Base-by-base conservation (phyloP, 2,888 invertebrate genomes). In the Tetranychus piercei region DNA sequence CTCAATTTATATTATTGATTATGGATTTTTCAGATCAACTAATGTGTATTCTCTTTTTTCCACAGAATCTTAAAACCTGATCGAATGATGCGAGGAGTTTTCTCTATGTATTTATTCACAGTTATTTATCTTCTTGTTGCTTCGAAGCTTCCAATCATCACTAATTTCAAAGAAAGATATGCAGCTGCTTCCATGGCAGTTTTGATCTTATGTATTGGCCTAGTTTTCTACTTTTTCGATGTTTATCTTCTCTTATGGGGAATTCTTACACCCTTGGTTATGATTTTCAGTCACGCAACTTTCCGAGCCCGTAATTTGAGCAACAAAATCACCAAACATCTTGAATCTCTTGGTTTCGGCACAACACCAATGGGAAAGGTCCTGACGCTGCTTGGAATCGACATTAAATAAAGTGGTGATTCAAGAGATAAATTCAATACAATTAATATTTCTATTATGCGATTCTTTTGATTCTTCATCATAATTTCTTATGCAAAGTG, bases 191-290 rank as follows among this genome's bases (percentile, higher is more conserved):
- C 34, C 11, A 23, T 23, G 20, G 69, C 22, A 5, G 22, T 20
- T 20, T 7, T 69, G 20, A 23, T 69, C 4, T 1, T 22, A 6
- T 20, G 22, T 23, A 23, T 23, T 69, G 22, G 20, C 1, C 11
- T 23, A 11, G 69, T 23, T 20, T 69, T 20, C 22, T 69, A 69
- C 22, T 69, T 69, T 23, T 69, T 69, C 20, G 69, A 69, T 69
- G 20, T 22, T 20, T 23, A 23, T 69, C 69, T 69, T 6, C 34
- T 23, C 22, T 11, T 69, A 11, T 69, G 69, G 69, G 69, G 69
- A 69, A 9, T 69, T 20, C 20, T 23, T 20, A 23, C 34, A 20
- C 69, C 69, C 8, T 22, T 69, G 5, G 11, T 69, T 18, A 69
- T 22, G n/a, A 69, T 69, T 22, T 23, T 69, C 1, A 11, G 22